Base-by-base conservation (phyloP, 2,888 invertebrate species). In the Dynastes grantii region DNA sequence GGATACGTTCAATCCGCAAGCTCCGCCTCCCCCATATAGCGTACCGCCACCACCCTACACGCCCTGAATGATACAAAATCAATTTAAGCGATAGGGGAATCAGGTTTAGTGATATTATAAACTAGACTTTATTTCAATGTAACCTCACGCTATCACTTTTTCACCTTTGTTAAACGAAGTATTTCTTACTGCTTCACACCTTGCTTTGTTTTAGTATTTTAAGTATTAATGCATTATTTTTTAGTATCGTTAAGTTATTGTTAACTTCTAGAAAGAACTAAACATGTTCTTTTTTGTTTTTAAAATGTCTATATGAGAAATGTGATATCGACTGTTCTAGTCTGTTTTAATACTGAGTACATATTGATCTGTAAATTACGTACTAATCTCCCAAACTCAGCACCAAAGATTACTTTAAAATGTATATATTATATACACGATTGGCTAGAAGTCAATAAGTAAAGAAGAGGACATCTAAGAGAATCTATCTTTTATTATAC, bases 31-130 rank as follows among this genome's bases (percentile, higher is more conserved):
- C 29, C 88, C 88, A 11, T 88, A 88, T 79, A 88, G 88, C 67
- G 81, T 92, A 89, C 84, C 90, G 86, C 84, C 90, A 6, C 92
- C 92, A 0, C 92, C 92, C 0, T 93, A 93, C 85, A 90, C 92
- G 0, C 92, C 92, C 81, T 90, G 82, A 49, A 49, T 32, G 13
- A 4, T 27, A 29, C 16, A 63, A 51, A 68, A n/a, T 16, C 40
- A 67, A 40, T 16, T n/a, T 22, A 67, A 45, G 13, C 16, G 40
- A 40, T 13, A 51, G 27, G 49, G 27, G 29, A 29, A 27, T 29
- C 29, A 32, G 22, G 8, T 68, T 40, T 22, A 51, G 68, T 51
- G 68, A 68, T 68, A 68, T 40, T 51, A 16, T 22, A 65, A 8
- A 13, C 27, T 68, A 51, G 51, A 40, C 49, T 68, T 51, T 45